Percentiles rank a stretch among this genome's conserved stretches.
These are phyloP conservation scores for Pristionchus japonicus DNA, from an alignment of 2,888 invertebrate species.

Conservation along the genomic window DNA sequence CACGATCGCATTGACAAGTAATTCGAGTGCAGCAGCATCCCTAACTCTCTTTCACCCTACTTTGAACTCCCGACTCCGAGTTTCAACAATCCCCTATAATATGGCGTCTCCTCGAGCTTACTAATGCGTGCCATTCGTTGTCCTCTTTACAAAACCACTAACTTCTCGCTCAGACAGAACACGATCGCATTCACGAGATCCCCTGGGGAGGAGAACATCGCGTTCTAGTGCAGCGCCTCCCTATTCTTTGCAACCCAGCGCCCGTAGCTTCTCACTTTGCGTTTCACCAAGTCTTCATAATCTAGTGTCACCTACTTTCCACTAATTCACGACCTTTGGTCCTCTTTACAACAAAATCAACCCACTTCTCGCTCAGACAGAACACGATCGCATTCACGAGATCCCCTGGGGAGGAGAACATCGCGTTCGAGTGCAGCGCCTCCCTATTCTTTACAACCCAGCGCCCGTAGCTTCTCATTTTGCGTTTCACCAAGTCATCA, in stretches of 20 bases:
- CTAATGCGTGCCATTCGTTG: too few species aligned
- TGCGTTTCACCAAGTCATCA: too few species aligned
- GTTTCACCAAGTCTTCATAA: too few species aligned
- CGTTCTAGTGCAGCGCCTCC: constrained; percentile 53
- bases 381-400: constrained; percentile 68
- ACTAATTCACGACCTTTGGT: too few species aligned
- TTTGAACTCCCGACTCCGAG: too few species aligned
- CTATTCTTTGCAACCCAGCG: too few species aligned
- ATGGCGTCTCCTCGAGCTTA: too few species aligned
- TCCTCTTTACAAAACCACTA: neutral
- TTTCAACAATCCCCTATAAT: too few species aligned
- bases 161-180: constrained; percentile 70
- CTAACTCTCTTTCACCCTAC: too few species aligned
- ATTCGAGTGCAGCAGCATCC: constrained; percentile 57
- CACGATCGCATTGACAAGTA: constrained; percentile 67
- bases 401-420: constrained; percentile 62
- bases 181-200: constrained; percentile 69
- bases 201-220: constrained; percentile 57
- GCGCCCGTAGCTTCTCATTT: too few species aligned
- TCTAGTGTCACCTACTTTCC: too few species aligned
- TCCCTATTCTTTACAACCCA: too few species aligned
- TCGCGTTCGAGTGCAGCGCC: constrained; percentile 53
- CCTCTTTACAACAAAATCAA: neutral
- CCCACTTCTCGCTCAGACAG: constrained; percentile 68
- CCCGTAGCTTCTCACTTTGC: neutral